Evolutionary conservation across 2,113 vertebrate genomes (phyloP).

Genomic region (Calonectris borealis): DNA sequence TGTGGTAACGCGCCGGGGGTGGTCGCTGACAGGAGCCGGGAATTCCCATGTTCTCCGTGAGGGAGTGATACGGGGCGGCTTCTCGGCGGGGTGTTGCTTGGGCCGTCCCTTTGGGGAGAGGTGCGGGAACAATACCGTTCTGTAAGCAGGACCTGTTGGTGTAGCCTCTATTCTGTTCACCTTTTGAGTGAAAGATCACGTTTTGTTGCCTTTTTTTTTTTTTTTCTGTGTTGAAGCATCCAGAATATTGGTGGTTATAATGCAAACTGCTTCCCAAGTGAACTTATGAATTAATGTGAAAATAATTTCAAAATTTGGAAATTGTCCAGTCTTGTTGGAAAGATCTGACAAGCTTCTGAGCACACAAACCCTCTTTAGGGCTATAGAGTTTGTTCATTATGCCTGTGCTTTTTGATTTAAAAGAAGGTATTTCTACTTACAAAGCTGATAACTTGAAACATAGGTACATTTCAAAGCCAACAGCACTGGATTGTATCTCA

Average conservation of each 20-base stretch:
- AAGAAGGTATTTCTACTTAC: not conserved
- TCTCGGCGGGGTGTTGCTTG: fast-evolving
- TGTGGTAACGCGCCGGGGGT: not conserved
- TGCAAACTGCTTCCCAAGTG: not conserved
- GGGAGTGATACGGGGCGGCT: not conserved
- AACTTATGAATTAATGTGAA: not conserved
- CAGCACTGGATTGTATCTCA: fast-evolving
- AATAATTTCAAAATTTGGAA: fast-evolving
- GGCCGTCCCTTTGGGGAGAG: not conserved
- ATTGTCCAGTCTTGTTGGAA: not conserved
- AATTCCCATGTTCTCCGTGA: not conserved
- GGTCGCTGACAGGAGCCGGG: not conserved
- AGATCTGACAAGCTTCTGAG: too few relatives aligned
- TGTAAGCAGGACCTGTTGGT: not conserved
- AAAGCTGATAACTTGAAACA: fast-evolving
- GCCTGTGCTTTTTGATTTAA: too few relatives aligned
- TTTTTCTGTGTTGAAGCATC: not conserved
- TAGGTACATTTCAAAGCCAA: fast-evolving
- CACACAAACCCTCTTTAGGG: fast-evolving
- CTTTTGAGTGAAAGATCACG: fast-evolving
- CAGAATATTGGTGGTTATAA: fast-evolving
- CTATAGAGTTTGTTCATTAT: fast-evolving
- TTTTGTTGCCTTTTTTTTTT: not conserved
- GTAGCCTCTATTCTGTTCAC: not conserved
- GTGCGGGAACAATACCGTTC: fast-evolving